Evolutionary conservation across 1,140 invertebrate genomes (phyloP).

Genomic region (Pristionchus pacificus): DNA sequence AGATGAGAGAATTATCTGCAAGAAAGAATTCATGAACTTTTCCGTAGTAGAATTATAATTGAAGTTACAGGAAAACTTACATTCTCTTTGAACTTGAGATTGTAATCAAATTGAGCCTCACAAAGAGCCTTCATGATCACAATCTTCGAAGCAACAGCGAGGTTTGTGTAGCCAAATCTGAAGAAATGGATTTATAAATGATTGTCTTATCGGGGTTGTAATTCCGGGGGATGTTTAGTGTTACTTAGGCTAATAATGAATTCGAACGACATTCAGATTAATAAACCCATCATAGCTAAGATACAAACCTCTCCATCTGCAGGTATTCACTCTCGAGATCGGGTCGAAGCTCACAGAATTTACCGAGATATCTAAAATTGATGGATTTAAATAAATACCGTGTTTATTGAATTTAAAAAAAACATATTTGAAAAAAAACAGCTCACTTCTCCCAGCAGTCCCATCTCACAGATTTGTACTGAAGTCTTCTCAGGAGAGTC

Average conservation of each 20-base stretch:
- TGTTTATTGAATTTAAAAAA: slow-evolving; percentile 19
- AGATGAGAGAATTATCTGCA: slow-evolving; percentile 69
- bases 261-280: too few species aligned
- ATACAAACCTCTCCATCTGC: slow-evolving; percentile 85
- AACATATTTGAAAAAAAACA: slow-evolving; percentile 78
- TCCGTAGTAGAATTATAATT: too few species aligned
- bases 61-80: slow-evolving; percentile 40
- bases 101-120: slow-evolving; percentile 88
- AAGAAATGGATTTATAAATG: neutral
- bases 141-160: slow-evolving; percentile 79
- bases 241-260: too few species aligned
- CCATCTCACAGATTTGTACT: slow-evolving; percentile 74
- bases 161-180: slow-evolving; percentile 77
- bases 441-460: slow-evolving; percentile 84
- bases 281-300: neutral
- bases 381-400: slow-evolving; percentile 5
- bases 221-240: neutral
- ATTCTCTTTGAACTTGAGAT: slow-evolving; percentile 85
- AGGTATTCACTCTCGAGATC: slow-evolving; percentile 81
- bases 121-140: slow-evolving; percentile 81
- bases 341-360: neutral
- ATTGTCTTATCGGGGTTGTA: neutral
- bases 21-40: slow-evolving; percentile 16
- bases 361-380: slow-evolving; percentile 8
- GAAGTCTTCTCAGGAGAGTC: slow-evolving; percentile 76